Evolutionary conservation across 2,113 vertebrate species (phyloP).

Genomic region (Salvator merianae): DNA sequence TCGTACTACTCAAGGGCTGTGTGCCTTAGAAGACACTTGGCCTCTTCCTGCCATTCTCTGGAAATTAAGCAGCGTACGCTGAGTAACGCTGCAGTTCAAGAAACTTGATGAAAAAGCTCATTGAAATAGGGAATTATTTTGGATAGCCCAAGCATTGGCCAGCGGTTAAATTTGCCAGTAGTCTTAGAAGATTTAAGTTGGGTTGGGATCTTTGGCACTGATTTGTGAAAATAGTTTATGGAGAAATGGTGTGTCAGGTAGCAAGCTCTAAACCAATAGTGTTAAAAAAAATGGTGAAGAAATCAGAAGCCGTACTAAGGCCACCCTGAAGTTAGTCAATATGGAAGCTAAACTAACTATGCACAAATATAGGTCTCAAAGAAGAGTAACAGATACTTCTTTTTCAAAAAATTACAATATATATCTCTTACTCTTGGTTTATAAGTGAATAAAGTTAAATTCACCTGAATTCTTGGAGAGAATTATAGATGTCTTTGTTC

Average conservation of each 20-base stretch:
- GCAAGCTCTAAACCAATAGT: not conserved
- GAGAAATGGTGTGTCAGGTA: not conserved
- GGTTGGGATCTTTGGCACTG: accelerated
- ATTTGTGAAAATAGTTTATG: not conserved
- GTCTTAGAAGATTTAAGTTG: accelerated
- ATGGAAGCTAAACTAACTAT: accelerated
- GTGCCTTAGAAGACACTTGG: not conserved
- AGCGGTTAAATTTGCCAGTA: not conserved
- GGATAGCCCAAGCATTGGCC: constrained; percentile 31
- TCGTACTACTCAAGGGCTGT: constrained; percentile 37
- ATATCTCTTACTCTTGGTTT: not conserved
- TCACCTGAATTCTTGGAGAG: not conserved
- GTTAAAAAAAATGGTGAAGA: accelerated
- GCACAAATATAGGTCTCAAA: accelerated
- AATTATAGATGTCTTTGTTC: not conserved
- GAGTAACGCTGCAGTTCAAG: not conserved
- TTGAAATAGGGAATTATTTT: not conserved
- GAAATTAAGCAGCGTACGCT: constrained; percentile 11
- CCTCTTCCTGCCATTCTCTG: not conserved
- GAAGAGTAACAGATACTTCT: accelerated
- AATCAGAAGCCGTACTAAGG: too few relatives aligned
- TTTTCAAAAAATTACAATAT: too few relatives aligned
- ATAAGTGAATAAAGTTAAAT: not conserved
- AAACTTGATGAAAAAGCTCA: not conserved
- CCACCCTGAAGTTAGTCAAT: not conserved